phyloP scores from a whole-genome alignment of 1,140 invertebrate genomes.

The Zaprionus tsacasi region DNA sequence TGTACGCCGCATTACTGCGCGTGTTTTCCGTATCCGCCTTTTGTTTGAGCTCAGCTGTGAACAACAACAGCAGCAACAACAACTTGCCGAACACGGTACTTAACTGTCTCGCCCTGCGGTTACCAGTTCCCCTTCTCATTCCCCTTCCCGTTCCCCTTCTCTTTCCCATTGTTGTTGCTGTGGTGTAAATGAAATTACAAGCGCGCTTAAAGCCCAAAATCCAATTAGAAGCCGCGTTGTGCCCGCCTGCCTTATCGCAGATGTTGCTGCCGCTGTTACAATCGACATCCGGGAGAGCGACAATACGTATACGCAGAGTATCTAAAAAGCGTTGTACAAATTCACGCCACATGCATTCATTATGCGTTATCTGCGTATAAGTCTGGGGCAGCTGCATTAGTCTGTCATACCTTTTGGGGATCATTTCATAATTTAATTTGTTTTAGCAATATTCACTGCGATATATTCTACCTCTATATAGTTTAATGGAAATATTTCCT shows the following conservation, averaged over 20 bases:
- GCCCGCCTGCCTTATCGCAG: conserved; percentile 55
- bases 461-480: too few species aligned
- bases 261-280: conserved; percentile 22
- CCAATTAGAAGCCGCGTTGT: conserved; percentile 72
- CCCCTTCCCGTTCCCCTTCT: neutral
- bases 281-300: conserved; percentile 28
- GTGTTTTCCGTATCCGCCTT: conserved; percentile 69
- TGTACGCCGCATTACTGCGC: conserved; percentile 50
- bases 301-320: conserved; percentile 29
- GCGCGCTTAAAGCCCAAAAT: conserved; percentile 79
- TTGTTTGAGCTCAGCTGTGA: conserved; percentile 55
- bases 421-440: too few species aligned
- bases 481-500: too few species aligned
- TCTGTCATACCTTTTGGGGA: too few species aligned
- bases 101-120: conserved; percentile 65
- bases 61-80: conserved; percentile 29
- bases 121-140: neutral
- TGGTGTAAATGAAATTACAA: conserved; percentile 81
- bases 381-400: too few species aligned
- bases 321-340: conserved; percentile 1
- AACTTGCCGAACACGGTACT: conserved; percentile 70
- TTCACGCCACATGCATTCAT: neutral
- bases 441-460: too few species aligned
- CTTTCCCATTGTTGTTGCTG: conserved; percentile 42
- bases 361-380: neutral